Conservation (phyloP, 1,140 invertebrate species). For the Ceratina japonica region DNA sequence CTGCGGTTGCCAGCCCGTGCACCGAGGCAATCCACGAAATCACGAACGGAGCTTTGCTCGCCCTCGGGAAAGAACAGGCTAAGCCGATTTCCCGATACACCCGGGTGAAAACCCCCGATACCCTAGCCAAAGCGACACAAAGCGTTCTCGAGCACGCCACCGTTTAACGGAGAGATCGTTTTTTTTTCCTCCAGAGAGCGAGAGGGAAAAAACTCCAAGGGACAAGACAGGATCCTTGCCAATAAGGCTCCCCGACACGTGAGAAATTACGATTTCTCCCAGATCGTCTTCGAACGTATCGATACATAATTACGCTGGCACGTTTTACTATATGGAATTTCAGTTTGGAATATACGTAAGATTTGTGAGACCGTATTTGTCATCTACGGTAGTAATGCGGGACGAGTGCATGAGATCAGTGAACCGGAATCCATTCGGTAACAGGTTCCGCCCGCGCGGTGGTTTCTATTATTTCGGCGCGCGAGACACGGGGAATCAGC, state of each 20-base stretch:
- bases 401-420: neutral
- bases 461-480: neutral
- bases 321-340: too few relatives aligned
- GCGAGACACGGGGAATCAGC: neutral
- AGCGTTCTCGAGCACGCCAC: slow-evolving; percentile 29
- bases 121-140: slow-evolving; percentile 31
- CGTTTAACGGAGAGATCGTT: slow-evolving; percentile 2
- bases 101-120: slow-evolving; percentile 36
- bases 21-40: slow-evolving; percentile 52
- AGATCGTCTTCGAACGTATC: too few relatives aligned
- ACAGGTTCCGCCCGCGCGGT: slow-evolving; percentile 6
- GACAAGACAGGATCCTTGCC: too few relatives aligned
- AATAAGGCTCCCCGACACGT: neutral
- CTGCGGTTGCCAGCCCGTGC: slow-evolving; percentile 56
- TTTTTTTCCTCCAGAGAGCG: too few relatives aligned
- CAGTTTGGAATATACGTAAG: too few relatives aligned
- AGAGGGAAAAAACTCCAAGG: too few relatives aligned
- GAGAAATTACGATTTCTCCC: slow-evolving; percentile 12
- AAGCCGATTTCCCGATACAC: slow-evolving; percentile 57
- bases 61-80: slow-evolving; percentile 20
- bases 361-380: too few relatives aligned
- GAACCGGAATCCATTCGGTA: slow-evolving; percentile 21
- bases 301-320: too few relatives aligned
- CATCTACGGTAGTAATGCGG: neutral
- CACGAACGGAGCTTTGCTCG: slow-evolving; percentile 49